Evolutionary conservation across 1,140 invertebrate species (phyloP).

Genomic region (Parapsyche elsis): DNA sequence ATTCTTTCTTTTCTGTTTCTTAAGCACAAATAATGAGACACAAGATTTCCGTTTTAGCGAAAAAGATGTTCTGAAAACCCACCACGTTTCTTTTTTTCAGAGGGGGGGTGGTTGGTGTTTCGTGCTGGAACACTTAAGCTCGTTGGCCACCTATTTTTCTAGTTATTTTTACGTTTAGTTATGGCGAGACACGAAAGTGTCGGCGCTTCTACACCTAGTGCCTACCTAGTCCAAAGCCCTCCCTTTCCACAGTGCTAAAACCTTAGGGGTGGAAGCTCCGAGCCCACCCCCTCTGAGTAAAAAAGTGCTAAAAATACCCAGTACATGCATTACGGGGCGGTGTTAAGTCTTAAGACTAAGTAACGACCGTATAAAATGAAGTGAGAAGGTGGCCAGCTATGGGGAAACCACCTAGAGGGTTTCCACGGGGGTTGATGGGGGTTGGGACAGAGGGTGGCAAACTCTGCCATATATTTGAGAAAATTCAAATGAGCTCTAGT

Average conservation of each 20-base stretch:
- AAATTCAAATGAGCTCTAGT: slow-evolving; percentile 34
- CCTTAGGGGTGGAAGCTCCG: not conserved
- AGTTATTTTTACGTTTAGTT: slow-evolving; percentile 55
- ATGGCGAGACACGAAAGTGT: slow-evolving; percentile 49
- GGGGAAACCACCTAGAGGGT: not conserved
- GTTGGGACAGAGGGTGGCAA: not conserved
- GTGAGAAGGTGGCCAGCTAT: slow-evolving; percentile 39
- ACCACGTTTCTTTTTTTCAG: not conserved
- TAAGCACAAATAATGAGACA: slow-evolving; percentile 57
- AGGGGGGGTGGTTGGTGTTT: slow-evolving; percentile 19
- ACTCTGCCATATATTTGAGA: slow-evolving; percentile 6
- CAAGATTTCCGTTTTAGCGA: slow-evolving; percentile 57
- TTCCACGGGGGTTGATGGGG: not conserved
- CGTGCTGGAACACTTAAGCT: slow-evolving; percentile 52
- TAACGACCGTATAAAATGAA: slow-evolving; percentile 55
- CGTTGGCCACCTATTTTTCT: slow-evolving; percentile 42
- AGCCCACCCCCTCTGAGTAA: slow-evolving; percentile 29
- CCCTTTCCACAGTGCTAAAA: not conserved
- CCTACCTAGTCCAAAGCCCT: not conserved
- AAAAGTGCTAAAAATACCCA: slow-evolving; percentile 54
- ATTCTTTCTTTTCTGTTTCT: slow-evolving; percentile 57
- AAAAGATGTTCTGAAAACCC: slow-evolving; percentile 55
- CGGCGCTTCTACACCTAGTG: not conserved
- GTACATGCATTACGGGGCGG: slow-evolving; percentile 53
- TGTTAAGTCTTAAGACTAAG: slow-evolving; percentile 53